These are phyloP conservation scores for Sminthurinus signatus DNA, from an alignment of 1,140 invertebrate genomes.

Conservation along the genomic window DNA sequence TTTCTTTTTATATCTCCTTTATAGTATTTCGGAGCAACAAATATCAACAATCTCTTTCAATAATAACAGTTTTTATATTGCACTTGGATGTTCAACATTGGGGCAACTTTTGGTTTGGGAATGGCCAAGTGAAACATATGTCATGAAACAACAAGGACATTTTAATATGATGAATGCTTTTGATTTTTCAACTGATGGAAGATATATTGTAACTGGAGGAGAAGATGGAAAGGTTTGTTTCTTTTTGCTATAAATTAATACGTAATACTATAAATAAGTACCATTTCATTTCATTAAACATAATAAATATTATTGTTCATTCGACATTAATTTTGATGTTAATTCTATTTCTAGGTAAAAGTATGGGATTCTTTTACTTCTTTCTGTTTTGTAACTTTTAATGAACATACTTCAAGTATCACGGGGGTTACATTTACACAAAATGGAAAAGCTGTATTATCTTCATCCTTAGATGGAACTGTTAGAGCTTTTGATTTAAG, in stretches of 20 bases:
- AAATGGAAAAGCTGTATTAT: constrained; percentile 86
- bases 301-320: too few species aligned
- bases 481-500: constrained; percentile 89
- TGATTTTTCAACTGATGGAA: constrained; percentile 84
- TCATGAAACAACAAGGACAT: constrained; percentile 96
- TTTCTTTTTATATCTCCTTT: too few species aligned
- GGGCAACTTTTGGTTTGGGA: constrained; percentile 96
- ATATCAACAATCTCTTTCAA: constrained; percentile 79
- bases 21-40: constrained; percentile 67
- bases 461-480: constrained; percentile 88
- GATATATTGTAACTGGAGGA: constrained; percentile 84
- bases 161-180: constrained; percentile 79
- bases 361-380: constrained; percentile 85
- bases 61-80: constrained; percentile 88
- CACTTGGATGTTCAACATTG: constrained; percentile 70
- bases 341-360: constrained; percentile 68
- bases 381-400: constrained; percentile 93
- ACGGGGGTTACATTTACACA: constrained; percentile 76
- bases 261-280: constrained; percentile 7
- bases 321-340: too few species aligned
- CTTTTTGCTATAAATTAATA: constrained; percentile 44
- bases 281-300: too few species aligned
- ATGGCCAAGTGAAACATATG: constrained; percentile 98
- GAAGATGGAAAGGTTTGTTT: constrained; percentile 93
- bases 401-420: constrained; percentile 75